phyloP scores from a whole-genome alignment of 2,113 vertebrate species.

The Neodontobutis hainanensis region DNA sequence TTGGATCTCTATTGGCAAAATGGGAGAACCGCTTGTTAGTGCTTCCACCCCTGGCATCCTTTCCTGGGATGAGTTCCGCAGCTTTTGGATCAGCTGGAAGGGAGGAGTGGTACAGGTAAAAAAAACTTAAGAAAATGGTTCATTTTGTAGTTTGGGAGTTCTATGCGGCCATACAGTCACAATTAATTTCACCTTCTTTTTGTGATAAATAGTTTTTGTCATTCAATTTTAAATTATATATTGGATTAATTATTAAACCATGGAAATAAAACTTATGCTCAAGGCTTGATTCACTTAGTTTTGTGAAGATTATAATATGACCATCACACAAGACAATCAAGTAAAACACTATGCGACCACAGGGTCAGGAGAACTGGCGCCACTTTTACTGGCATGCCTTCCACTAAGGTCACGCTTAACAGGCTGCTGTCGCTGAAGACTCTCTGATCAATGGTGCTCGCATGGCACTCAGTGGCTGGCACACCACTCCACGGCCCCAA shows the following conservation, averaged over 20 bases:
- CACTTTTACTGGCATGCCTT: slow-evolving; percentile 58
- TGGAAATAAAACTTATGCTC: neutral
- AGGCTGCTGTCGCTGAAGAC: slow-evolving; percentile 59
- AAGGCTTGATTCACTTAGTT: neutral
- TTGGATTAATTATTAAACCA: neutral
- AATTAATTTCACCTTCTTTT: neutral
- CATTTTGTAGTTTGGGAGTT: neutral
- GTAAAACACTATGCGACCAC: slow-evolving; percentile 33
- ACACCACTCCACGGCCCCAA: slow-evolving; percentile 22
- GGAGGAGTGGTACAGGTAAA: slow-evolving; percentile 83
- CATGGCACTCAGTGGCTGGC: slow-evolving; percentile 50
- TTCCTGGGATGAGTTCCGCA: slow-evolving; percentile 94
- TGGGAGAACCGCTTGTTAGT: slow-evolving; percentile 85
- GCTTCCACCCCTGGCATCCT: slow-evolving; percentile 83
- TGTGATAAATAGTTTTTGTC: neutral
- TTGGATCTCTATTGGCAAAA: slow-evolving; percentile 89
- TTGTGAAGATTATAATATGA: neutral
- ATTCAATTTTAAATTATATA: neutral
- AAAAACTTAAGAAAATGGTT: neutral
- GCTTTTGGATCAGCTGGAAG: slow-evolving; percentile 93
- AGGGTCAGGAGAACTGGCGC: slow-evolving; percentile 55
- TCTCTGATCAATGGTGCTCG: slow-evolving; percentile 52
- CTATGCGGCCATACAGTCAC: too few species aligned
- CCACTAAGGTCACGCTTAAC: slow-evolving; percentile 61
- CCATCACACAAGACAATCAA: slow-evolving; percentile 1